Base-by-base conservation (phyloP, 2,888 invertebrate genomes). In the Geophilus truncorum region DNA sequence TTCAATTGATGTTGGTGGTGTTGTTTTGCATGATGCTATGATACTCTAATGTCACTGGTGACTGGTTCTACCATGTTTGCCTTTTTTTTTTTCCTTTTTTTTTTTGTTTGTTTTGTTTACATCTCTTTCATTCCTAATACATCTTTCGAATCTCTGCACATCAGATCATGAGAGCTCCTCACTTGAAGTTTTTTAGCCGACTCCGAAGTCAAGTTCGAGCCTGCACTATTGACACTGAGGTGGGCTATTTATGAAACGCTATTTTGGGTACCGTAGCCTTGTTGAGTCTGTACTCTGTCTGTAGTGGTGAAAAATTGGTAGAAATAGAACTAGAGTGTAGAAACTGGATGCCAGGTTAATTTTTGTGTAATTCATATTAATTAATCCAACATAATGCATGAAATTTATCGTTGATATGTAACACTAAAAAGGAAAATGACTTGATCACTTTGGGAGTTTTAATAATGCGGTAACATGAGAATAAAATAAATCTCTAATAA, bases 111-210 rank as follows among this genome's bases (percentile, higher is more conserved):
- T 25, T 21, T 45, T 78, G 32, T 70, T 23, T 70, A 10, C n/a
- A 2, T 70, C n/a, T 28, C 1, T 70, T 70, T 70, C 28, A 70
- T n/a, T 70, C 70, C 25, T 70, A 70, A 70, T 80, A 30, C 25
- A 25, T 80, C 36, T 70, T 34, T 34, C 21, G 21, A 40, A 15
- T 80, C 30, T 77, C 62, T 45, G 25, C 86, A 81, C 83, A 83
- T 83, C 91, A 96, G 95, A 93, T 95, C 90, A 93, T 96, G 92
- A 96, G 95, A 93, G 95, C 95, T 89, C 95, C 95, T 88, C 95
- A 95, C 91, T 94, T 93, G 91, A 95, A 95, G 92, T 93, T 95
- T 91, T 95, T 95, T 93, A 94, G 92, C 91, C 94, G 95, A 90
- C 93, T 95, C 92, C 95, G 94, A 93, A 95, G 94, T 90, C 70